Conservation (phyloP, 2,113 vertebrate genomes). For the Notarius quadriscutis region DNA sequence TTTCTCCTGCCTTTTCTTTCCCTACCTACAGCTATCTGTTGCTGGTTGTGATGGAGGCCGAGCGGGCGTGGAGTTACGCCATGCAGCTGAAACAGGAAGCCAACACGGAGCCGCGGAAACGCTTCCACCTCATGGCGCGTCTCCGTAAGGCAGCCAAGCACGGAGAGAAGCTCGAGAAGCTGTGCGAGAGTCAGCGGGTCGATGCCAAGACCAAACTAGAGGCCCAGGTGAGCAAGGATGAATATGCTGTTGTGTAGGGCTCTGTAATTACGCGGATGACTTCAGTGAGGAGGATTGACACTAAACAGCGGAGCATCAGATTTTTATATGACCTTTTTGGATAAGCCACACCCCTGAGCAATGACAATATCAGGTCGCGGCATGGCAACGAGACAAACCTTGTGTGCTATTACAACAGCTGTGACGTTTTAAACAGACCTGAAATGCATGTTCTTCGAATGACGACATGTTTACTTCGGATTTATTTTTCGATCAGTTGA, state of each 20-base stretch:
- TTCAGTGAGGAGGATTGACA: no score
- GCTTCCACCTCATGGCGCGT: conserved; percentile 90
- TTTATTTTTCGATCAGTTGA: neutral
- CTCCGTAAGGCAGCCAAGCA: conserved; percentile 94
- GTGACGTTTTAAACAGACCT: neutral
- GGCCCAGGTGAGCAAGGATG: conserved; percentile 80
- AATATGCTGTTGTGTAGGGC: neutral
- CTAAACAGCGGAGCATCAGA: no score
- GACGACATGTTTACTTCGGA: neutral
- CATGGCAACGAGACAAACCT: neutral
- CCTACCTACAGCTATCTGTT: conserved; percentile 80
- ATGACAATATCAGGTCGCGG: neutral
- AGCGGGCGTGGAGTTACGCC: conserved; percentile 96
- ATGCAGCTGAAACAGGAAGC: conserved; percentile 99
- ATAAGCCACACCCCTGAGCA: neutral
- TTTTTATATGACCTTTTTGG: no score
- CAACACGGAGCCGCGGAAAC: conserved; percentile 94
- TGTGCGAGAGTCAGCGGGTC: conserved; percentile 90
- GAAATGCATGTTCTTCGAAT: neutral
- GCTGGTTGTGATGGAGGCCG: conserved; percentile 94
- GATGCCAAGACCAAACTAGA: conserved; percentile 98
- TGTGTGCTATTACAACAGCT: neutral
- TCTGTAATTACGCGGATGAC: neutral
- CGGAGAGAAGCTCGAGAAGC: conserved; percentile 86
- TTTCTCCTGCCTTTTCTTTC: neutral